Percentiles rank a stretch among this genome's conserved stretches.
Evolutionary conservation across 1,140 invertebrate genomes (phyloP).

Genomic region (Drosophila parabipectinata): DNA sequence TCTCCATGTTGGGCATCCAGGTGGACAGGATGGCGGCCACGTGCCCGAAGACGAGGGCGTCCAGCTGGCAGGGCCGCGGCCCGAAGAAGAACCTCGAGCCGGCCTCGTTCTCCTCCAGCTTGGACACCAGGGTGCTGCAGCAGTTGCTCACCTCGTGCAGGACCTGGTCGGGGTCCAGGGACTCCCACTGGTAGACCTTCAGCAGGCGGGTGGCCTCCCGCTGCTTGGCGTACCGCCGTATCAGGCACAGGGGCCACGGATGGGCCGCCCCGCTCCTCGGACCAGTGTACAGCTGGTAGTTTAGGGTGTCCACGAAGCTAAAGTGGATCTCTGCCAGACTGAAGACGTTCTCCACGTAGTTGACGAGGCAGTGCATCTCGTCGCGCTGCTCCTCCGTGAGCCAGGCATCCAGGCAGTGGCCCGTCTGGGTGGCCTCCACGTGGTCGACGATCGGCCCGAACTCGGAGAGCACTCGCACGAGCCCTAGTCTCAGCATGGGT

Average conservation of each 20-base stretch:
- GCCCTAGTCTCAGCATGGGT: slow-evolving; percentile 94
- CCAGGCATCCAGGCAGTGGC: not conserved
- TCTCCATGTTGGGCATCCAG: slow-evolving; percentile 86
- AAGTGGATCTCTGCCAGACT: slow-evolving; percentile 94
- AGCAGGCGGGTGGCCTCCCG: slow-evolving; percentile 88
- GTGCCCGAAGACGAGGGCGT: slow-evolving; percentile 98
- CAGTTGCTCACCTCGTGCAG: slow-evolving; percentile 86
- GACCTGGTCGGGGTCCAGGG: slow-evolving; percentile 90
- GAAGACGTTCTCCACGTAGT: slow-evolving; percentile 92
- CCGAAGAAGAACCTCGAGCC: slow-evolving; percentile 90
- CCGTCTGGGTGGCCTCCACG: slow-evolving; percentile 88
- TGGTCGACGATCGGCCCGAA: slow-evolving; percentile 95
- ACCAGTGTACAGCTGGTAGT: slow-evolving; percentile 91
- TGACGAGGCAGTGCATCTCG: slow-evolving; percentile 95
- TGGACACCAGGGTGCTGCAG: slow-evolving; percentile 91
- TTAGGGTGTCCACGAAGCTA: slow-evolving; percentile 91
- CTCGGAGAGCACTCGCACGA: slow-evolving; percentile 90
- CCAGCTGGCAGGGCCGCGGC: slow-evolving; percentile 92
- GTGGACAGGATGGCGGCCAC: slow-evolving; percentile 95
- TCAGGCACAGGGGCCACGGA: slow-evolving; percentile 94
- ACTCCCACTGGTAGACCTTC: slow-evolving; percentile 90
- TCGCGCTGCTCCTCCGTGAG: slow-evolving; percentile 90
- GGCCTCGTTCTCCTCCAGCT: slow-evolving; percentile 85
- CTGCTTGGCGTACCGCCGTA: slow-evolving; percentile 91
- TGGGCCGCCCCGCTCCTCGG: slow-evolving; percentile 92